A percentile compares a stretch with the other conserved stretches of the same genome.
Evolutionary conservation across 2,888 invertebrate species (phyloP).

Genomic region (Hecatera dysodea): DNA sequence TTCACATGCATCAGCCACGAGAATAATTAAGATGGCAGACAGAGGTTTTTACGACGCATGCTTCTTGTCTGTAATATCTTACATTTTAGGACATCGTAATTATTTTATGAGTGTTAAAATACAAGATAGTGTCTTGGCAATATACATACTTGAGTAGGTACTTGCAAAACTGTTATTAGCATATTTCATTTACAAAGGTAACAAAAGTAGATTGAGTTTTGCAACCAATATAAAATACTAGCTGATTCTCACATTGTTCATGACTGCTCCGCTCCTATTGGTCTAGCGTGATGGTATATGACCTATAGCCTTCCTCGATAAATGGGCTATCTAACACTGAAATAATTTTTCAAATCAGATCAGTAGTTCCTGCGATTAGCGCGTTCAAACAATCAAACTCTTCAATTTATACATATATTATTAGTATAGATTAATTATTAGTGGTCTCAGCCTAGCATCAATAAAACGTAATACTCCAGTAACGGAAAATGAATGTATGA

Average conservation of each 20-base stretch:
- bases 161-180: not conserved
- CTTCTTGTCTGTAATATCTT: conserved; percentile 29
- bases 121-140: conserved; percentile 27
- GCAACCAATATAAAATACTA: conserved; percentile 1
- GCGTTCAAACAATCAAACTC: too few species aligned
- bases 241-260: too few species aligned
- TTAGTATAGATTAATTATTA: too few species aligned
- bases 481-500: conserved; percentile 36
- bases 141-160: conserved; percentile 1
- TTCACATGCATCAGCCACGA: conserved; percentile 2
- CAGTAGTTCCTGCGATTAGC: too few species aligned
- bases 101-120: conserved; percentile 42
- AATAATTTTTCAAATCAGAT: too few species aligned
- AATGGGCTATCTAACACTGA: too few species aligned
- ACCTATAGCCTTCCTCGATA: too few species aligned
- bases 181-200: not conserved
- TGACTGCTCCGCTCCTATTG: too few species aligned
- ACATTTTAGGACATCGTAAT: conserved; percentile 45
- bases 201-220: not conserved
- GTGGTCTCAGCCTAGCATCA: conserved; percentile 18
- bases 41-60: conserved; percentile 50
- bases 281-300: too few species aligned
- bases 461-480: conserved; percentile 25
- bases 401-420: too few species aligned
- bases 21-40: conserved; percentile 51